phyloP scores from a whole-genome alignment of 2,113 vertebrate species.

The Rhineura floridana region DNA sequence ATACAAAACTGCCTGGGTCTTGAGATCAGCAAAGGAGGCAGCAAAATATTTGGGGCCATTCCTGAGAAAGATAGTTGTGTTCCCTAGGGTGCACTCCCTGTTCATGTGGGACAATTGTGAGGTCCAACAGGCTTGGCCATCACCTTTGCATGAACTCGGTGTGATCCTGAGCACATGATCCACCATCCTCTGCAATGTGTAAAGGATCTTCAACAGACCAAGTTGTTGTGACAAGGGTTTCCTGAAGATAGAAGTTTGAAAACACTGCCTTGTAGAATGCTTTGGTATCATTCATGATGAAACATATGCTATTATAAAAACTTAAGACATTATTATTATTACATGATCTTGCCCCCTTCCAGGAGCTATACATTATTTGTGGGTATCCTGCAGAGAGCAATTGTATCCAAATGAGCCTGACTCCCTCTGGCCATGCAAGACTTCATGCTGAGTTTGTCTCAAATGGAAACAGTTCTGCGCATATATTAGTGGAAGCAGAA shows the following conservation, averaged over 20 bases:
- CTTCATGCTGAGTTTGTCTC: neutral
- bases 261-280: neutral
- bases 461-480: neutral
- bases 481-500: constrained; percentile 10
- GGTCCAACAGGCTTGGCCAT: no score
- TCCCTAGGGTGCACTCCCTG: no score
- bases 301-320: neutral
- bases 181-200: neutral
- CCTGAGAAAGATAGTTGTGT: no score
- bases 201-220: neutral
- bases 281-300: neutral
- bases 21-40: no score
- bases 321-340: neutral
- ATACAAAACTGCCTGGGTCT: no score
- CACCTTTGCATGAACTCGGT: no score
- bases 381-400: neutral
- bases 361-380: neutral
- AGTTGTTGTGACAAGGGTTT: neutral
- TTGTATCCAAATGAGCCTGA: neutral
- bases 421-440: neutral
- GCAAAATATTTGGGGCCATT: no score
- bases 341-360: neutral
- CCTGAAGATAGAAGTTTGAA: neutral
- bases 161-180: neutral
- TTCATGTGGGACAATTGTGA: no score